phyloP scores from a whole-genome alignment of 2,113 vertebrate genomes.

The Hystrix brachyura region DNA sequence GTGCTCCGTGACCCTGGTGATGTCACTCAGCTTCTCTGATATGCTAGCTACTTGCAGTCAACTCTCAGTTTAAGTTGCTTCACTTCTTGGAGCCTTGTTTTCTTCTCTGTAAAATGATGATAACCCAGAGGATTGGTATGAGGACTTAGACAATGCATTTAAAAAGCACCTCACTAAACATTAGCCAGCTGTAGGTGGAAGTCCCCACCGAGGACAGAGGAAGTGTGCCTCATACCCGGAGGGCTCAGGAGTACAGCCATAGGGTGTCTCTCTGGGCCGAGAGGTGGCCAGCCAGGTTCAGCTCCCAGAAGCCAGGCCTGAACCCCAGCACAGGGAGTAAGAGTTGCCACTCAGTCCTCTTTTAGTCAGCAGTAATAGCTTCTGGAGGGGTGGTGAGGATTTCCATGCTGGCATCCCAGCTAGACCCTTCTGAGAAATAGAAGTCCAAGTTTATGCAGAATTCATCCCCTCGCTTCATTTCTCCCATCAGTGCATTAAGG shows the following conservation, averaged over 20 bases:
- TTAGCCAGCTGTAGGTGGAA: background rate
- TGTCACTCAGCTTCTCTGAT: background rate
- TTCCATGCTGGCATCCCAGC: background rate
- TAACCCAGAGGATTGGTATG: background rate
- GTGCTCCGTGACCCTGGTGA: background rate
- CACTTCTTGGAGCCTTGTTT: background rate
- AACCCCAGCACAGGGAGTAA: background rate
- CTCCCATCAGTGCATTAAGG: background rate
- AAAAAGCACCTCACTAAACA: background rate
- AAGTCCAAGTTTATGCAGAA: background rate
- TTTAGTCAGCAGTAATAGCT: background rate
- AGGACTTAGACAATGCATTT: background rate
- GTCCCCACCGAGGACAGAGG: background rate
- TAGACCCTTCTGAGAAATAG: background rate
- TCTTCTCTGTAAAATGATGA: background rate
- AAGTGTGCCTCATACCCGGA: background rate
- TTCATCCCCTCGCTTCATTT: background rate
- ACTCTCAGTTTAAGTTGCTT: background rate
- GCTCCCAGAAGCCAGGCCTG: background rate
- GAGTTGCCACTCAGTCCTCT: background rate
- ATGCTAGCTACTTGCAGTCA: background rate
- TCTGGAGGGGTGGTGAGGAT: background rate
- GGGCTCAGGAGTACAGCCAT: background rate
- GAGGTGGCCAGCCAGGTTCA: background rate
- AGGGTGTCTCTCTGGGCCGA: background rate